A percentile compares a stretch with the other conserved stretches of the same genome.
Conservation (phyloP, 2,888 invertebrate genomes). For the Pediacus dermestoides region DNA sequence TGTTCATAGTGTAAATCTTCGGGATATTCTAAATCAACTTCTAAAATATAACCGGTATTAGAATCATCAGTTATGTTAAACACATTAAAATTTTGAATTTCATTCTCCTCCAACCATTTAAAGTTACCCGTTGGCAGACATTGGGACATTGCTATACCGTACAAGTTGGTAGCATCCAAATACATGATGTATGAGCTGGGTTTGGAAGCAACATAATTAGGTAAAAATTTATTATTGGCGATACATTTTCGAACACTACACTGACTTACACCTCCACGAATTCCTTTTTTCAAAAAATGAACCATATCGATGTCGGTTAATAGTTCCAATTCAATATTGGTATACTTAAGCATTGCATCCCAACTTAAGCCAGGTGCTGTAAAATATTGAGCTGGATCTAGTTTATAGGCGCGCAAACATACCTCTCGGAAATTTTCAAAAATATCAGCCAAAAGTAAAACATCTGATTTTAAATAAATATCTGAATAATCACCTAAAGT, state of each 20-base stretch:
- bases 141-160: constrained; percentile 30
- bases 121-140: constrained; percentile 34
- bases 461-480: constrained; percentile 20
- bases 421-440: constrained; percentile 21
- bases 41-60: constrained; percentile 32
- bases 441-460: constrained; percentile 18
- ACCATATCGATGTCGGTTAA: constrained; percentile 41
- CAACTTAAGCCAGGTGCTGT: constrained; percentile 39
- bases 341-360: constrained; percentile 34
- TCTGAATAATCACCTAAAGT: too few species aligned
- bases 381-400: constrained; percentile 40
- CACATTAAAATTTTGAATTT: constrained; percentile 1
- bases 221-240: constrained; percentile 44
- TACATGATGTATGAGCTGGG: constrained; percentile 31
- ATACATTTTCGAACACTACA: constrained; percentile 32
- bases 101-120: constrained; percentile 30
- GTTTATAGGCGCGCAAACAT: constrained; percentile 19
- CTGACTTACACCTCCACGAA: constrained; percentile 37
- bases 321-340: constrained; percentile 35
- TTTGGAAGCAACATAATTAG: too few species aligned
- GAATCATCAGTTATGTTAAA: background rate
- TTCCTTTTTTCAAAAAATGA: constrained; percentile 34
- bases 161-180: constrained; percentile 37
- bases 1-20: constrained; percentile 25
- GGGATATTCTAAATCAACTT: constrained; percentile 33